Conservation (phyloP, 1,140 invertebrate species). For the Asbolus verrucosus region DNA sequence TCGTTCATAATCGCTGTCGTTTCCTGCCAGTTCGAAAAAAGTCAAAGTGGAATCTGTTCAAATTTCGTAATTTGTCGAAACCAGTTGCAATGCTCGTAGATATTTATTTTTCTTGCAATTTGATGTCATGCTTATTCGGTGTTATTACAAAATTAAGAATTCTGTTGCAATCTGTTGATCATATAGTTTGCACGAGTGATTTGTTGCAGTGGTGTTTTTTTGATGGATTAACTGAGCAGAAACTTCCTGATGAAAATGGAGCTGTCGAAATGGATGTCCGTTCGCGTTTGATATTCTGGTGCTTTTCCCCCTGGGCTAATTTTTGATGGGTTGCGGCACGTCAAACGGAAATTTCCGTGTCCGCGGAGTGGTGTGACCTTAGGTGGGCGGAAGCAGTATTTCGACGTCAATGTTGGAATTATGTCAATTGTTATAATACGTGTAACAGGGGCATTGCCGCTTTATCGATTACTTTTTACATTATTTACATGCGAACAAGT, state of each 20-base stretch:
- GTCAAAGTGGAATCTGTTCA: too few relatives aligned
- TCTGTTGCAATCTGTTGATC: conserved; percentile 24
- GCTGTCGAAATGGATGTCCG: neutral
- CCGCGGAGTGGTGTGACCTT: conserved; percentile 6
- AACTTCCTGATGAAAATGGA: too few relatives aligned
- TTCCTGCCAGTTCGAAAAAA: too few relatives aligned
- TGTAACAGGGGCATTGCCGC: conserved; percentile 36
- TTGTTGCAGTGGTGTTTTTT: conserved; percentile 15
- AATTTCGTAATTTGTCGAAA: too few relatives aligned
- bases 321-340: too few relatives aligned
- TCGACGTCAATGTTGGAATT: conserved; percentile 4
- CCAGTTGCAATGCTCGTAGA: too few relatives aligned
- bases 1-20: too few relatives aligned
- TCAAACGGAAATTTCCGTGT: conserved; percentile 1
- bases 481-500: conserved; percentile 38
- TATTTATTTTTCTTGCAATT: conserved; percentile 24
- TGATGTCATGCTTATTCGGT: conserved; percentile 16
- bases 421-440: conserved; percentile 37
- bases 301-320: neutral
- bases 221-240: too few relatives aligned
- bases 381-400: conserved; percentile 1
- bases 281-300: too few relatives aligned
- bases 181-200: conserved; percentile 22
- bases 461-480: conserved; percentile 33
- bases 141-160: conserved; percentile 9